These are phyloP conservation scores for Xenopus petersii DNA, from an alignment of 2,797 vertebrate species.

Conservation along the genomic window DNA sequence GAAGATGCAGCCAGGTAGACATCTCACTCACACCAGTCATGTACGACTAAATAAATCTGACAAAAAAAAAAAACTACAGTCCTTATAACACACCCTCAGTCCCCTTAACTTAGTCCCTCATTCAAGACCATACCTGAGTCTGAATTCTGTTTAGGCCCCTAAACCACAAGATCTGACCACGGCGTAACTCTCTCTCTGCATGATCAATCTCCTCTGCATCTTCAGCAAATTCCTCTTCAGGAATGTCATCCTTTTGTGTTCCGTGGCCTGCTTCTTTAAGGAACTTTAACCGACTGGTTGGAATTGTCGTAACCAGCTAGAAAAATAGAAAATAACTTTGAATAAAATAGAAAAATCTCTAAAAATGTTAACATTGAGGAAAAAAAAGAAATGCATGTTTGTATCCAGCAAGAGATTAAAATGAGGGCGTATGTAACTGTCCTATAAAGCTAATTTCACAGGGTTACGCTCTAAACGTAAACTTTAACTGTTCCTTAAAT, in stretches of 20 bases:
- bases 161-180: conserved; percentile 99
- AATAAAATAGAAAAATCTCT: no score
- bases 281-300: conserved; percentile 95
- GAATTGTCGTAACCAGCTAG: conserved; percentile 93
- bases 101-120: conserved; percentile 56
- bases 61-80: conserved; percentile 31
- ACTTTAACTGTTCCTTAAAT: no score
- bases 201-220: conserved; percentile 97
- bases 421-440: no score
- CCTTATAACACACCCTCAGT: conserved; percentile 38
- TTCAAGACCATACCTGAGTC: conserved; percentile 86
- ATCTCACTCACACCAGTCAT: conserved; percentile 56
- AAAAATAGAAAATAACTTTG: not conserved
- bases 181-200: conserved; percentile 91
- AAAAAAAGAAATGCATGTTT: no score
- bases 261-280: conserved; percentile 95
- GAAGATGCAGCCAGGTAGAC: conserved; percentile 45
- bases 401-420: no score
- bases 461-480: no score
- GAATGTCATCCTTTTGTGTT: conserved; percentile 96
- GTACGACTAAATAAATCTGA: conserved; percentile 42
- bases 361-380: no score
- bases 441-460: no score
- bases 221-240: conserved; percentile 95
- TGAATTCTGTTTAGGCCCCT: conserved; percentile 98